A percentile compares a stretch with the other conserved stretches of the same genome.
Conservation (phyloP, 2,797 vertebrate genomes). For the Paramormyrops hopkinsi region DNA sequence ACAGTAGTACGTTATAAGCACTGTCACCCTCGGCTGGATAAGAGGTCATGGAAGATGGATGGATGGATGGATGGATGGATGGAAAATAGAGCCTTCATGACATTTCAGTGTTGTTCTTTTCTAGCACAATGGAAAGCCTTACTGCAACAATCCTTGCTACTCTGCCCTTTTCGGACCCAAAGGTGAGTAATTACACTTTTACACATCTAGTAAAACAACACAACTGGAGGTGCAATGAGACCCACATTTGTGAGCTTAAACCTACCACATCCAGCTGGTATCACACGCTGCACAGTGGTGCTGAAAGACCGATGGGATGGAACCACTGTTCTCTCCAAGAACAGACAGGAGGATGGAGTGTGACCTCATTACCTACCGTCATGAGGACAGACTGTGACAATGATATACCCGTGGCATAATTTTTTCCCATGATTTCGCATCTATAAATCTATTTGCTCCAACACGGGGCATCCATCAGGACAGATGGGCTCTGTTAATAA, state of each 20-base stretch:
- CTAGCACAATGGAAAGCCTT: slow-evolving; percentile 86
- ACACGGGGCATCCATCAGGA: not conserved
- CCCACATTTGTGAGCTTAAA: not conserved
- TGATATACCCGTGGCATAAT: not conserved
- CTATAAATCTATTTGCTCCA: not conserved
- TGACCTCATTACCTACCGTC: not conserved
- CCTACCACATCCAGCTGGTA: not conserved
- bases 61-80: not conserved
- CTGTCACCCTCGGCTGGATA: not conserved
- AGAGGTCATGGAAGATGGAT: not conserved
- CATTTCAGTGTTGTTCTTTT: slow-evolving; percentile 7
- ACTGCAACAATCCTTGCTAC: slow-evolving; percentile 90
- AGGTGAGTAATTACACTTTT: slow-evolving; percentile 59
- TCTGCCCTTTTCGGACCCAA: slow-evolving; percentile 78
- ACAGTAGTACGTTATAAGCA: not conserved
- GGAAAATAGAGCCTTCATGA: not conserved
- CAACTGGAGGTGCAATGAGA: not conserved
- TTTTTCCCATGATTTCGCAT: not conserved
- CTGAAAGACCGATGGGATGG: not conserved
- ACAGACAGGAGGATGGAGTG: not conserved
- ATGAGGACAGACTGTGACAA: not conserved
- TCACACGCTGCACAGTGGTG: not conserved
- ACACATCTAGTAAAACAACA: not conserved
- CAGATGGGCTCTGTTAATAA: not conserved
- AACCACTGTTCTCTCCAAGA: not conserved